Evolutionary conservation across 2,888 invertebrate genomes (phyloP), one percentile per base, ranked within the genome.

Genomic region (Sepiola atlantica): DNA sequence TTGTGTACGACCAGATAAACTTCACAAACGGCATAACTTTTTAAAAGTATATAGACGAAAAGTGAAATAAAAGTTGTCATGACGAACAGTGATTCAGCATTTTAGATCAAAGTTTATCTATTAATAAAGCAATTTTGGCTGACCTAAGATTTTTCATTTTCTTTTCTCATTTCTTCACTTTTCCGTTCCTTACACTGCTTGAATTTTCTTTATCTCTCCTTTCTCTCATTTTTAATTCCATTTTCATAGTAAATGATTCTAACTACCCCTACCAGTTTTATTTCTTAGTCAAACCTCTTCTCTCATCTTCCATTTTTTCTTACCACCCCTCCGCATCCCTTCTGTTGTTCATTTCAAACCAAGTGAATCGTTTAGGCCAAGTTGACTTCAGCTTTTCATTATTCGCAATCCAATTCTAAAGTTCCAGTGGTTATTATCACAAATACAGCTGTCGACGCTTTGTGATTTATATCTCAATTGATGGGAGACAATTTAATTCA

Each of bases 361-460:
- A 61, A 61, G 12, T 24, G 28, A 61, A 24, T 61, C 61, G 28
- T 12, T 24, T 61, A 61, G 28, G 28, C 61, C 61, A 61, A 61
- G 10, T 28, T 61, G 28, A 28, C 28, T 61, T 61, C 61, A 61
- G 61, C 61, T 61, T 61, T 61, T 61, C 61, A 61, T 61, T 28
- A 61, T 61, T 61, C 61, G 28, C 24, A 24, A 61, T 61, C 61
- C 61, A 61, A 61, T 61, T 61, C 61, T 61, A 12, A 61, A 61
- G 61, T 61, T 61, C 61, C 61, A 61, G 61, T 61, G 61, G 61
- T 61, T 61, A 61, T 61, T 61, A 61, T 61, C 61, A 61, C 61
- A 61, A 61, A 61, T 61, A 61, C 61, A 61, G 61, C 61, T 61
- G 61, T 61, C 61, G 28, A 28, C 61, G 24, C 61, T 61, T 24